Base-by-base conservation (phyloP, 2,797 vertebrate species). In the Pangasius mekongensis region DNA sequence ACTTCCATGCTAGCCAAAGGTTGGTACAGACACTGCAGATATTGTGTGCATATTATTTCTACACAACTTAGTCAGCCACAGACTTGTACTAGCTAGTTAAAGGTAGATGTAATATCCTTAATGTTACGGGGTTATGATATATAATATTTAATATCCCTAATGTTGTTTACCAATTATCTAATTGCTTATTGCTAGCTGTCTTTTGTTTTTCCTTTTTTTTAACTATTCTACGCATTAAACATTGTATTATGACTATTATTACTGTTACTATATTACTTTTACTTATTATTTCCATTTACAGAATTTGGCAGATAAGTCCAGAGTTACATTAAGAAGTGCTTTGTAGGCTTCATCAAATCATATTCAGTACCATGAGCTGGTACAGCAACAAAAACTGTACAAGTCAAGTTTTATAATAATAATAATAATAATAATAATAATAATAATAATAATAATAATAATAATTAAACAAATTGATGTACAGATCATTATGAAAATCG, bases 21-120 rank as follows among this genome's bases (percentile, higher is more conserved):
- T 93, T 95, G 94, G 87, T 91, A 83, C 20, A 96, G 85, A 92
- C 94, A 96, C 95, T 97, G 74, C 58, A 86, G n/a, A 78, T 14
- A 71, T 77, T 52, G n/a, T 58, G 3, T 22, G 14, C 54, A 83
- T 24, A 78, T 78, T 78, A 69, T 52, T 66, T 84, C 33, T 22
- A 49, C 13, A 60, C 39, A 11, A 47, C 11, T 6, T 60, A 4
- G 0, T 36, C 33, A 36, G 33, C 84, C 69, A 73, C 7, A 58
- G 20, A 7, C 49, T 33, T 85, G 49, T 22, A 85, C 69, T 69
- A 30, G 24, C 22, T 36, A 22, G 54, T 18, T 30, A 83, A 84
- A 27, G 6, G 18, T 13, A 71, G 18, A 56, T 33, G 22, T 24
- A 36, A 71, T 54, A 66, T 27, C 7, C 7, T n/a, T 54, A n/a